These are phyloP conservation scores for Hoplodrina blanda DNA, from an alignment of 2,888 invertebrate species.

Conservation along the genomic window DNA sequence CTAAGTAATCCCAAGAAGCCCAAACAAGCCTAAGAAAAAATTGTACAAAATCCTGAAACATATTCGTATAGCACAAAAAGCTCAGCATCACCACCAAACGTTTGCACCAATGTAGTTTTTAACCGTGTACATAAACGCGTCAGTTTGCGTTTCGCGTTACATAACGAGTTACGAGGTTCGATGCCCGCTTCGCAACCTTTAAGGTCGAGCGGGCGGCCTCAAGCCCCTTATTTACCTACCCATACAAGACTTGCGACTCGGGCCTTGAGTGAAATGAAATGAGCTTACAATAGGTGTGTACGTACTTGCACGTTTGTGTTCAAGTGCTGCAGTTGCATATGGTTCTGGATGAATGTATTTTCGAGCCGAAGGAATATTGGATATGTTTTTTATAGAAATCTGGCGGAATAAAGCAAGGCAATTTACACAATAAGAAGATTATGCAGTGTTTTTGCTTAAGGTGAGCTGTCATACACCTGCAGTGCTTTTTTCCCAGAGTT, in stretches of 20 bases:
- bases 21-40: background rate
- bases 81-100: conserved; percentile 14
- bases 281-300: conserved; percentile 53
- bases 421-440: too few relatives aligned
- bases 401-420: background rate
- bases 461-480: too few relatives aligned
- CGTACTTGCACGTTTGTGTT: conserved; percentile 17
- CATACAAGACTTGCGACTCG: conserved; percentile 67
- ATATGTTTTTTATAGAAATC: background rate
- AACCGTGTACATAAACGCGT: conserved; percentile 67
- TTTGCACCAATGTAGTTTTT: conserved; percentile 29
- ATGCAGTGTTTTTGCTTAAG: too few relatives aligned
- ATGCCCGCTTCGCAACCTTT: conserved; percentile 85
- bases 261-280: conserved; percentile 63
- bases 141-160: conserved; percentile 81
- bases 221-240: conserved; percentile 79
- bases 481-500: too few relatives aligned
- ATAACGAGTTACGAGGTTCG: conserved; percentile 82
- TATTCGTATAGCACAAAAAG: conserved; percentile 22
- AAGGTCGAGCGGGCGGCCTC: conserved; percentile 84
- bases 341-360: background rate
- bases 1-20: background rate
- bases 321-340: conserved; percentile 8
- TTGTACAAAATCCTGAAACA: background rate
- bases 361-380: background rate